Conservation (phyloP, 1,140 invertebrate species). For the Ectropis grisescens region DNA sequence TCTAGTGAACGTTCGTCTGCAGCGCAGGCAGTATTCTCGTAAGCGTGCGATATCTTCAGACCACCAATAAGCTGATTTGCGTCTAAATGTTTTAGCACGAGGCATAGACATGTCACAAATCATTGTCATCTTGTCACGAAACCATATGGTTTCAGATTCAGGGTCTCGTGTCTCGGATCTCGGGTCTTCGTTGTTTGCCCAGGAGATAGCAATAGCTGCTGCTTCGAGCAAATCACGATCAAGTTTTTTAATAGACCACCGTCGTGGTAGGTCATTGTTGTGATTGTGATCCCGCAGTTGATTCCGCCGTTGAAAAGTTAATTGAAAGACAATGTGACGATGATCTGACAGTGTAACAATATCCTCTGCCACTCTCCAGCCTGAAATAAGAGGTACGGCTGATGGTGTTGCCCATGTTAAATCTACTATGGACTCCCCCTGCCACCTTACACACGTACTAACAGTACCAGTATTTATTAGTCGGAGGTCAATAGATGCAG, state of each 20-base stretch:
- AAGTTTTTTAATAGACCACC: slow-evolving; percentile 5
- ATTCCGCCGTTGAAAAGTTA: neutral
- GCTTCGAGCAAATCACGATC: slow-evolving; percentile 2
- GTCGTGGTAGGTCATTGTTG: neutral
- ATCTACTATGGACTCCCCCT: slow-evolving; percentile 26
- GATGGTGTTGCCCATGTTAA: slow-evolving; percentile 17
- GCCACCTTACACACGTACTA: slow-evolving; percentile 20
- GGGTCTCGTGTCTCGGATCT: neutral
- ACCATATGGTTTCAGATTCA: slow-evolving; percentile 5
- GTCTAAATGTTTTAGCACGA: neutral
- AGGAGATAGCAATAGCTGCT: slow-evolving; percentile 3
- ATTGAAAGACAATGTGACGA: slow-evolving; percentile 18
- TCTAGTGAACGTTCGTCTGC: slow-evolving; percentile 8
- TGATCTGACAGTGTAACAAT: slow-evolving; percentile 31
- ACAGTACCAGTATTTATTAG: slow-evolving; percentile 16
- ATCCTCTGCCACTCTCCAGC: slow-evolving; percentile 25
- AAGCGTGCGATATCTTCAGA: slow-evolving; percentile 3
- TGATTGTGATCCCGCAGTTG: neutral
- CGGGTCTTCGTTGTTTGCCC: neutral
- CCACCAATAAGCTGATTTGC: slow-evolving; percentile 5
- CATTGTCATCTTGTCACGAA: slow-evolving; percentile 5
- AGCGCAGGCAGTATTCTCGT: slow-evolving; percentile 10
- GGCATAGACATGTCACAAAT: slow-evolving; percentile 7
- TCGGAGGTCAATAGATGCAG: slow-evolving; percentile 10
- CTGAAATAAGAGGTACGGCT: slow-evolving; percentile 1